These are phyloP conservation scores for Trilocha varians DNA, from an alignment of 2,888 invertebrate genomes.

Conservation along the genomic window DNA sequence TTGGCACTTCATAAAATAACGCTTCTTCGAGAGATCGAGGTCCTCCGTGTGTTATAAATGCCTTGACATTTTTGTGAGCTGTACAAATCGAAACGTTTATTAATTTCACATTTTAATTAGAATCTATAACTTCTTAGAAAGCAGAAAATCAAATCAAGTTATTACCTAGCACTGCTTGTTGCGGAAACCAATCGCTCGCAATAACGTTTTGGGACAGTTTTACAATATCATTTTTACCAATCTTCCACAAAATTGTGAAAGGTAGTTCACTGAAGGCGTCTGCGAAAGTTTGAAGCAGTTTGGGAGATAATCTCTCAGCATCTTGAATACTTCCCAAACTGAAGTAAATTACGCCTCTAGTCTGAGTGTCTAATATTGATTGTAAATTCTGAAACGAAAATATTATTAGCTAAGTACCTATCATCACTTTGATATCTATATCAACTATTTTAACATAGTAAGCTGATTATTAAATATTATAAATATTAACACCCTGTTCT, in stretches of 20 bases:
- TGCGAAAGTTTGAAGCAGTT: conserved; percentile 46
- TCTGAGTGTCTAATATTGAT: conserved; percentile 43
- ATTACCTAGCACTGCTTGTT: conserved; percentile 69
- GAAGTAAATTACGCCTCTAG: conserved; percentile 62
- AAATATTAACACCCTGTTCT: too few species aligned
- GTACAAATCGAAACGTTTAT: conserved; percentile 13
- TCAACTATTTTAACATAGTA: too few species aligned
- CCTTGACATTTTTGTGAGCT: conserved; percentile 61
- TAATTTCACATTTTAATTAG: too few species aligned
- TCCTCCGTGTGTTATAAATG: conserved; percentile 59
- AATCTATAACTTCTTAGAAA: background rate
- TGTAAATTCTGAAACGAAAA: conserved; percentile 42
- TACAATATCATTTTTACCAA: conserved; percentile 51
- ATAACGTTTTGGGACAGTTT: conserved; percentile 58
- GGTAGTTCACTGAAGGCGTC: conserved; percentile 63
- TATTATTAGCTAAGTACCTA: background rate
- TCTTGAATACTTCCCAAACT: conserved; percentile 67
- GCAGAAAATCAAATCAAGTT: background rate
- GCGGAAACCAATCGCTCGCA: conserved; percentile 66
- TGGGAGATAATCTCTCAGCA: conserved; percentile 46
- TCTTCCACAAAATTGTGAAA: conserved; percentile 68
- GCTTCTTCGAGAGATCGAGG: conserved; percentile 62
- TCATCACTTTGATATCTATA: too few species aligned
- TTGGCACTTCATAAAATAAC: conserved; percentile 52
- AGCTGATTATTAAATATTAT: too few species aligned